These are phyloP conservation scores for Amphimedon queenslandica DNA, from an alignment of 37 sponge, comb jelly and placozoan genomes.

Conservation along the genomic window DNA sequence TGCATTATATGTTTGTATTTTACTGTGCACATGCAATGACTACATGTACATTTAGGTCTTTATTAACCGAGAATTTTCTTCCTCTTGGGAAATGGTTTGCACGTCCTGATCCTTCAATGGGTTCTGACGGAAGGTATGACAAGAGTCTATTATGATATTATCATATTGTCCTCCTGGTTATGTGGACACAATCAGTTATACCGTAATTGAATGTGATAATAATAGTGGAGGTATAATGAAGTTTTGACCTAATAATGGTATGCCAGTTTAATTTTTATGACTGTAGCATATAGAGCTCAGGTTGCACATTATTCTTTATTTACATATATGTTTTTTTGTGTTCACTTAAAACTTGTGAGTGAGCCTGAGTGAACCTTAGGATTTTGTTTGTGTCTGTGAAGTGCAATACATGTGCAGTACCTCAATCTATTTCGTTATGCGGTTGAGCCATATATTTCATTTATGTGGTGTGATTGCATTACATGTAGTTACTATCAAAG, in stretches of 20 bases:
- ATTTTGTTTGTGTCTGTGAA: no score
- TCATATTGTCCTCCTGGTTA: neutral
- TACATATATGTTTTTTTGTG: neutral
- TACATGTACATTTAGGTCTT: conserved; percentile 28
- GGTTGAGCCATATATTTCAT: no score
- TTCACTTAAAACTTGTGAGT: no score
- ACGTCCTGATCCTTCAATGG: conserved; percentile 46
- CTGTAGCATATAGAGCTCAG: neutral
- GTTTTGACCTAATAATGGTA: neutral
- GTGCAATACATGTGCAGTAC: no score
- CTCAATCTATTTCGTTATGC: no score
- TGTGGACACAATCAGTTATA: neutral
- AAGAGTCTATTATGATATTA: no score
- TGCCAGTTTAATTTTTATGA: neutral
- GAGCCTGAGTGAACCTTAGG: no score
- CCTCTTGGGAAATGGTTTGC: conserved; percentile 82
- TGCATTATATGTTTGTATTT: neutral
- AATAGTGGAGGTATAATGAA: neutral
- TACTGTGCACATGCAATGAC: neutral
- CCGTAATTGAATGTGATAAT: neutral
- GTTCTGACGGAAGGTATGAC: conserved; percentile 65
- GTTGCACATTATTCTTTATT: neutral
- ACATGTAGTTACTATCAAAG: no score
- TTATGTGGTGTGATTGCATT: no score
- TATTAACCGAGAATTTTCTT: conserved; percentile 55